phyloP scores from a whole-genome alignment of 2,797 vertebrate genomes.

The Loris lydekkerianus region DNA sequence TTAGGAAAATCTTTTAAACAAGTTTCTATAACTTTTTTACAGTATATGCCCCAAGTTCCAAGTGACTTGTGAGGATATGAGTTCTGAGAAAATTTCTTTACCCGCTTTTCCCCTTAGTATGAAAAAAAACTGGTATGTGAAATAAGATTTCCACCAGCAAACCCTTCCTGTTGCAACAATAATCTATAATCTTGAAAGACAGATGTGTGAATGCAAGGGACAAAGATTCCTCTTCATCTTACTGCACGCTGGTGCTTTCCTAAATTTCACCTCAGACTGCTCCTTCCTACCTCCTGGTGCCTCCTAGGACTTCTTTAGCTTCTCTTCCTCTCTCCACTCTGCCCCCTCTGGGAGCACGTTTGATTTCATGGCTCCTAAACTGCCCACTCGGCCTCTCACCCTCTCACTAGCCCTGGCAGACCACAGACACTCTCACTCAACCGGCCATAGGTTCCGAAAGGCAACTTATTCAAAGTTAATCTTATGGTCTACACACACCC shows the following conservation, averaged over 20 bases:
- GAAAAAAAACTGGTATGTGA: constrained; percentile 47
- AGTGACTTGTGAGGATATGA: constrained; percentile 28
- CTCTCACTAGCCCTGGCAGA: background rate
- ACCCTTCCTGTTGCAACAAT: background rate
- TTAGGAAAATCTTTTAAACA: constrained; percentile 45
- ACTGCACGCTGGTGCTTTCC: background rate
- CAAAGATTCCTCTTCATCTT: background rate
- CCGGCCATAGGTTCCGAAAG: background rate
- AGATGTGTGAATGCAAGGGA: background rate
- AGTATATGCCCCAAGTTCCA: constrained; percentile 17
- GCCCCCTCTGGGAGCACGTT: background rate
- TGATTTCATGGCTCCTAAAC: background rate
- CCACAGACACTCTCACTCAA: background rate
- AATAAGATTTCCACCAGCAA: constrained; percentile 8
- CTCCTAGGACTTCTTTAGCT: background rate
- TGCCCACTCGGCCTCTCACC: background rate
- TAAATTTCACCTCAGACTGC: background rate
- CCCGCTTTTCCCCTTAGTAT: background rate
- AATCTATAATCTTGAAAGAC: constrained; percentile 35
- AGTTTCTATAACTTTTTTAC: constrained; percentile 66
- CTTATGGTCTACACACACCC: background rate
- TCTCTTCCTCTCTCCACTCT: background rate
- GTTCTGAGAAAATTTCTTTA: constrained; percentile 43
- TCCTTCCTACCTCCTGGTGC: background rate
- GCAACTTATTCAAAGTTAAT: background rate